Conservation (phyloP, 2,113 vertebrate species). For the Anser brachyrhynchus region DNA sequence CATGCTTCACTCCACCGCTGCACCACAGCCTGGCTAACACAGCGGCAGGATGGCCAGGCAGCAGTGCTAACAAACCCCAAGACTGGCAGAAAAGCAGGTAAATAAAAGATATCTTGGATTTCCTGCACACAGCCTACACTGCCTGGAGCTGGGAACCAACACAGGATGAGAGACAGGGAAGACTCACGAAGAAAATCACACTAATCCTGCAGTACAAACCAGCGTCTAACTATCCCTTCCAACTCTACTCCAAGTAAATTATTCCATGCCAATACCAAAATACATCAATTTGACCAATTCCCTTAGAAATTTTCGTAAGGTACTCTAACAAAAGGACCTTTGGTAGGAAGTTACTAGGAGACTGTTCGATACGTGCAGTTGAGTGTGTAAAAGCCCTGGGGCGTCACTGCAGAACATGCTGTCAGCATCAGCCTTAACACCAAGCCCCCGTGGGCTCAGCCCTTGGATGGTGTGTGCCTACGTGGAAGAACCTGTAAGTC, state of each 20-base stretch:
- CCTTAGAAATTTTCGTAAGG: background rate
- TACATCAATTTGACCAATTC: background rate
- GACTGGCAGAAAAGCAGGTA: background rate
- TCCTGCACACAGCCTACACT: background rate
- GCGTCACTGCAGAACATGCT: rapidly evolving
- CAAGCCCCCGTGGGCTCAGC: background rate
- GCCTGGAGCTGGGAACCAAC: background rate
- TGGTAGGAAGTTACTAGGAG: background rate
- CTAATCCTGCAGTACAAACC: background rate
- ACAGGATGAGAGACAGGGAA: background rate
- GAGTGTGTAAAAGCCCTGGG: background rate
- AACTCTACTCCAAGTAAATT: rapidly evolving
- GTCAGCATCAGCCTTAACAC: rapidly evolving
- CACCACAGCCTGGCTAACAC: background rate
- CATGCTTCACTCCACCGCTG: background rate
- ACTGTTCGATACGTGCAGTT: background rate
- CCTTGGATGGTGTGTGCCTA: rapidly evolving
- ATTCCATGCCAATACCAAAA: background rate
- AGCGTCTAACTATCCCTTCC: background rate
- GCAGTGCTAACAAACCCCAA: background rate
- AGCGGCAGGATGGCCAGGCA: background rate
- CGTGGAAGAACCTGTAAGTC: background rate
- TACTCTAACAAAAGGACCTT: background rate
- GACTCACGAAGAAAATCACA: too few species aligned
- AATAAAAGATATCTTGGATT: background rate